A percentile compares a stretch with the other conserved stretches of the same genome.
phyloP scores from a whole-genome alignment of 2,113 vertebrate species.

The Climacteris rufus region DNA sequence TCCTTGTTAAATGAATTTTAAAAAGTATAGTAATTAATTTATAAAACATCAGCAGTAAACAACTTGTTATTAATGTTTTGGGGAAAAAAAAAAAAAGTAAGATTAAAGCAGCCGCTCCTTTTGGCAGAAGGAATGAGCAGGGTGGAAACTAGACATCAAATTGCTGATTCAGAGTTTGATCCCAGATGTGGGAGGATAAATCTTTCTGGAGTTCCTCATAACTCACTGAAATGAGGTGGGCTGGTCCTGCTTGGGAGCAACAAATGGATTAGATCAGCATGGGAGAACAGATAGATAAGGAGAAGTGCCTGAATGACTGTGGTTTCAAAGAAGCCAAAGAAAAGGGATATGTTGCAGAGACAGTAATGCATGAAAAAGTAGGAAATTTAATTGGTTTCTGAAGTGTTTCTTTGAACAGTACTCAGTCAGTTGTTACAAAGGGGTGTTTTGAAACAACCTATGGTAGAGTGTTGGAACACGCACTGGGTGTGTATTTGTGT shows the following conservation, averaged over 20 bases:
- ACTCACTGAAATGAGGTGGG: slow-evolving; percentile 48
- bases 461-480: neutral
- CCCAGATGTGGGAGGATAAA: slow-evolving; percentile 60
- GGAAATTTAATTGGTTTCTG: neutral
- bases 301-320: neutral
- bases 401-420: neutral
- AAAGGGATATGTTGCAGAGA: neutral
- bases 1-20: neutral
- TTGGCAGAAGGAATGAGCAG: slow-evolving; percentile 37
- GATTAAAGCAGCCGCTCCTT: slow-evolving; percentile 45
- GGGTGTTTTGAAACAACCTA: neutral
- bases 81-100: neutral
- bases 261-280: slow-evolving; percentile 53
- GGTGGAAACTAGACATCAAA: slow-evolving; percentile 50
- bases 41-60: neutral
- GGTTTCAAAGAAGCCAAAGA: neutral
- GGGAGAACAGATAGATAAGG: slow-evolving; percentile 33
- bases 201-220: slow-evolving; percentile 60
- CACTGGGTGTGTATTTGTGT: neutral
- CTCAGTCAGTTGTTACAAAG: neutral
- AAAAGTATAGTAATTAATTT: neutral
- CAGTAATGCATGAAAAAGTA: neutral
- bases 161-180: slow-evolving; percentile 65
- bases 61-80: neutral
- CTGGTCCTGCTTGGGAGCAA: slow-evolving; percentile 24